A percentile compares a stretch with the other conserved stretches of the same genome.
phyloP scores from a whole-genome alignment of 2,113 vertebrate species.

The Sebastes fasciatus region DNA sequence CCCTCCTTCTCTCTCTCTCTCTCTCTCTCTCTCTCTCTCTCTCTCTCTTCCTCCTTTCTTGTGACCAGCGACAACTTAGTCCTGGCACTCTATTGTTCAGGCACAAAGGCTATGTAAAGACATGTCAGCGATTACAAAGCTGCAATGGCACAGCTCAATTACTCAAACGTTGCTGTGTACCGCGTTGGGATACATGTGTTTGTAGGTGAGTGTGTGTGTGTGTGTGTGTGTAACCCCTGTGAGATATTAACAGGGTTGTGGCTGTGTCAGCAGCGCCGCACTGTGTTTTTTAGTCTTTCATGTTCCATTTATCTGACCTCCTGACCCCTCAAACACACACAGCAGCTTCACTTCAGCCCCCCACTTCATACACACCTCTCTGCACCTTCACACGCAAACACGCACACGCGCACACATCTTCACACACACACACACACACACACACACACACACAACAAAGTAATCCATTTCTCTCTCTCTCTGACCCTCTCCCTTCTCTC shows the following conservation, averaged over 20 bases:
- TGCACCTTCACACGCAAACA: conserved; percentile 43
- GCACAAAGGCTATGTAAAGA: conserved; percentile 81
- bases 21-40: neutral
- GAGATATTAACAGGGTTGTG: conserved; percentile 82
- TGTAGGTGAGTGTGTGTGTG: conserved; percentile 44
- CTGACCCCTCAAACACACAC: conserved; percentile 71
- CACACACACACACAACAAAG: conserved; percentile 39
- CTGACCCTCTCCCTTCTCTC: conserved; percentile 81
- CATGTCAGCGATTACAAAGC: conserved; percentile 80
- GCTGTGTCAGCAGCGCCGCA: conserved; percentile 77
- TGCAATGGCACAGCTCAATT: conserved; percentile 79
- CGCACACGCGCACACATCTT: conserved; percentile 45
- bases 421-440: conserved; percentile 22
- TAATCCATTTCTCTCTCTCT: conserved; percentile 73
- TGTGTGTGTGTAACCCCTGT: conserved; percentile 50
- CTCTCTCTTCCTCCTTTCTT: conserved; percentile 59
- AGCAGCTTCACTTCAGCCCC: conserved; percentile 56
- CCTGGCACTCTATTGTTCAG: conserved; percentile 72
- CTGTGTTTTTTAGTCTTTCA: conserved; percentile 80
- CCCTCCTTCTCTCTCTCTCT: conserved; percentile 12
- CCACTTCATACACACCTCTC: conserved; percentile 53
- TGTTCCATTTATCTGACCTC: conserved; percentile 86
- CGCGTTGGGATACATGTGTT: conserved; percentile 65
- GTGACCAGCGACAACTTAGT: conserved; percentile 75
- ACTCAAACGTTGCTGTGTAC: conserved; percentile 73